phyloP scores from a whole-genome alignment of 2,113 vertebrate genomes.

The Malurus alboscapulatus region DNA sequence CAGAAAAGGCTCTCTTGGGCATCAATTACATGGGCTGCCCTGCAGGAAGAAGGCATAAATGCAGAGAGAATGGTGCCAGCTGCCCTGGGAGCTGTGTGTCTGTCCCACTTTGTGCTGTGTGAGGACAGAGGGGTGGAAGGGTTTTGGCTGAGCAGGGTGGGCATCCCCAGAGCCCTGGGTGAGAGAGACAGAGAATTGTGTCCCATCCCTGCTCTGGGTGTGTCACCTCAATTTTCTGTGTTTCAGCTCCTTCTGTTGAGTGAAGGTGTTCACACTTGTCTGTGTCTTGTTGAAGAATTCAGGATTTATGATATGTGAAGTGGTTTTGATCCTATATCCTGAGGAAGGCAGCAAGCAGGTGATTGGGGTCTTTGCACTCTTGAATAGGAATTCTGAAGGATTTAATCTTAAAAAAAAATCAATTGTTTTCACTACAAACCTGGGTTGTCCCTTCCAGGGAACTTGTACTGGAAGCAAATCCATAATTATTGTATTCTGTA shows the following conservation, averaged over 20 bases:
- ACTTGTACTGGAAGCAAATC: not conserved
- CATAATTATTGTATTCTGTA: not conserved
- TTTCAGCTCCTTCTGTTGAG: not conserved
- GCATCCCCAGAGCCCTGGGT: not conserved
- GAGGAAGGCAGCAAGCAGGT: not conserved
- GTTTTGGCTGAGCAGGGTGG: not conserved
- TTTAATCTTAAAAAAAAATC: not conserved
- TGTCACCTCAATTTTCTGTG: not conserved
- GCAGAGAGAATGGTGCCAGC: not conserved
- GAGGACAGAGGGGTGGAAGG: not conserved
- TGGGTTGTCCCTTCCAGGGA: not conserved
- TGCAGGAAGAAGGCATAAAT: not conserved
- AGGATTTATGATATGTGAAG: accelerated
- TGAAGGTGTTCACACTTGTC: not conserved
- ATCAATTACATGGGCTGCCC: not conserved
- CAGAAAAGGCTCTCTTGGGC: not conserved
- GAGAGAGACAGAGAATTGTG: not conserved
- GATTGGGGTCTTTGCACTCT: not conserved
- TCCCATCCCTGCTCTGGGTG: accelerated
- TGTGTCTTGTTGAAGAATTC: not conserved
- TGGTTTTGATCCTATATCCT: not conserved
- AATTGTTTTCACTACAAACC: accelerated
- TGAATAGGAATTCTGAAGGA: not conserved
- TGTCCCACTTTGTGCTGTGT: not conserved
- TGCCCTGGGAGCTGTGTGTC: not conserved